Evolutionary conservation across 30 jellyfish, hydroid and myxozoan species (phyloP).

Genomic region (Aurelia aurita complex sp. Pacific): DNA sequence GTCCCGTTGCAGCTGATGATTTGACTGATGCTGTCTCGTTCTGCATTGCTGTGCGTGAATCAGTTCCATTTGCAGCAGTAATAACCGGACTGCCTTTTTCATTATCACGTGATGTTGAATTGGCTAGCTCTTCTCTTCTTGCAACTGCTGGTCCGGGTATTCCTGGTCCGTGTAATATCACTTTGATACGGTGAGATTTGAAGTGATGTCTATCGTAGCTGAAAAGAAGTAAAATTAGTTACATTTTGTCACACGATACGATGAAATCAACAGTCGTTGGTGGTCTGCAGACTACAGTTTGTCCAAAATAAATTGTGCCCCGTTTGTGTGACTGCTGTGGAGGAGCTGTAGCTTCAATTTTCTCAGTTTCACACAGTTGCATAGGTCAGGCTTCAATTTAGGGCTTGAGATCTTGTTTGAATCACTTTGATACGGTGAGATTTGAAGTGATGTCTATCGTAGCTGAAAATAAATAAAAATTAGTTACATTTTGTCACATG

Average conservation of each 20-base stretch:
- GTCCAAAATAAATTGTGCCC: too few species aligned
- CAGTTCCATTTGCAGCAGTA: too few species aligned
- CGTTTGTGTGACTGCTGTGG: too few species aligned
- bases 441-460: conserved; percentile 52
- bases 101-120: background rate
- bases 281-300: too few species aligned
- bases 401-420: too few species aligned
- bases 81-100: background rate
- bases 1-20: too few species aligned
- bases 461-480: conserved; percentile 7
- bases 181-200: conserved; percentile 61
- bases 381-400: too few species aligned
- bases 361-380: too few species aligned
- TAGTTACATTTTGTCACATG: background rate
- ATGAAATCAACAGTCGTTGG: background rate
- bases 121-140: background rate
- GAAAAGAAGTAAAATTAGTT: background rate
- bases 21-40: too few species aligned
- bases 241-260: background rate
- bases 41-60: too few species aligned
- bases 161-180: conserved; percentile 76
- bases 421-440: conserved; percentile 58
- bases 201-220: conserved; percentile 58
- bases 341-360: too few species aligned
- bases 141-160: conserved; percentile 68